Percentiles rank a stretch among this genome's conserved stretches.
These are phyloP conservation scores for Drosophila borealis DNA, from an alignment of 2,888 invertebrate species.

Conservation along the genomic window DNA sequence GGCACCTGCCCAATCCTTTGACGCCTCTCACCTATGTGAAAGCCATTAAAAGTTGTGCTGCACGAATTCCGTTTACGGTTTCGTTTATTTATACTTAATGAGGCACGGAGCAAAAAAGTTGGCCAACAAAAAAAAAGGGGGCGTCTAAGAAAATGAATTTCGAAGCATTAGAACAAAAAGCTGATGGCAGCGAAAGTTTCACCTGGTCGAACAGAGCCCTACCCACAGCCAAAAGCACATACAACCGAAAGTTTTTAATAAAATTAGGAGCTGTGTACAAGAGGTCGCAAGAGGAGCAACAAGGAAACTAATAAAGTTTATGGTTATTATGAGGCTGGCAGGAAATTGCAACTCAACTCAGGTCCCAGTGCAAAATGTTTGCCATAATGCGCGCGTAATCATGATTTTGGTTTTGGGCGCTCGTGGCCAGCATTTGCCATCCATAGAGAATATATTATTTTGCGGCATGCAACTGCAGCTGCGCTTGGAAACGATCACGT, in stretches of 20 bases:
- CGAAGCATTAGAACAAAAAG: constrained; percentile 37
- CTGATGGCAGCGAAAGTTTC: constrained; percentile 31
- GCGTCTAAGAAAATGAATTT: constrained; percentile 48
- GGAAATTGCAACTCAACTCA: constrained; percentile 30
- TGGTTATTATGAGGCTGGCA: constrained; percentile 36
- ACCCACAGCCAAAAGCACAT: background rate
- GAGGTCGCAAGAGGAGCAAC: background rate
- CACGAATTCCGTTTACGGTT: constrained; percentile 39
- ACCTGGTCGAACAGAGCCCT: background rate
- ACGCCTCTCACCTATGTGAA: constrained; percentile 26
- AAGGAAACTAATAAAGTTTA: constrained; percentile 37
- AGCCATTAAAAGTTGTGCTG: constrained; percentile 49
- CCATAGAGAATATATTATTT: constrained; percentile 18
- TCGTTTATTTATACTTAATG: constrained; percentile 55
- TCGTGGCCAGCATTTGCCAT: constrained; percentile 12
- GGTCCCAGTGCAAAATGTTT: constrained; percentile 26
- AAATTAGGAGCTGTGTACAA: constrained; percentile 35
- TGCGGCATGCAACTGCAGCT: constrained; percentile 47
- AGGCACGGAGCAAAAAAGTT: constrained; percentile 45
- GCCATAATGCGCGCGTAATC: constrained; percentile 62
- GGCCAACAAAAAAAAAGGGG: constrained; percentile 13
- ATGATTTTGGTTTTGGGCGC: constrained; percentile 45
- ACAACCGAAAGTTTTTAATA: constrained; percentile 51
- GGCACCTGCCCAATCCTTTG: constrained; percentile 22
- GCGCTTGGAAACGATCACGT: constrained; percentile 60